Evolutionary conservation across 1,140 invertebrate genomes (phyloP).

Genomic region (Triops longicaudatus): DNA sequence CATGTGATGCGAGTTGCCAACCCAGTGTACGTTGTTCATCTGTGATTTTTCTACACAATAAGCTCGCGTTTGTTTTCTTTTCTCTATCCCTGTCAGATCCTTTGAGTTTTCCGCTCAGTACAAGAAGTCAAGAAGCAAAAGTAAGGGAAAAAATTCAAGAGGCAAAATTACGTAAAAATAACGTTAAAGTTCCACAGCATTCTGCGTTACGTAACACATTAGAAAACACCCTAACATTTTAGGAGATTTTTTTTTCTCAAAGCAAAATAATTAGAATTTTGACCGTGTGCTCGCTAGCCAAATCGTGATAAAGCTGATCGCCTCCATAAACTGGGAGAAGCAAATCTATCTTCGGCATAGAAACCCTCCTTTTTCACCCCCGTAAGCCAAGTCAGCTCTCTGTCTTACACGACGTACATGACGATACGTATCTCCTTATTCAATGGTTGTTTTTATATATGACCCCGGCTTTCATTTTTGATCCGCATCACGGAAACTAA

Average conservation of each 20-base stretch:
- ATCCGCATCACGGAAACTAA: not conserved
- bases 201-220: not conserved
- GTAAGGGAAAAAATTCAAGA: too few relatives aligned
- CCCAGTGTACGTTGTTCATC: slow-evolving; percentile 7
- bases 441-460: not conserved
- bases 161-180: too few relatives aligned
- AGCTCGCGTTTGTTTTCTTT: not conserved
- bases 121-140: not conserved
- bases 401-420: not conserved
- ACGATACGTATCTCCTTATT: not conserved
- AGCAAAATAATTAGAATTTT: not conserved
- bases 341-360: not conserved
- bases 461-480: not conserved
- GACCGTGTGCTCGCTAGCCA: not conserved
- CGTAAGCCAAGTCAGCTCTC: slow-evolving; percentile 7
- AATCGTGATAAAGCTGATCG: not conserved
- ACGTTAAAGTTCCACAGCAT: not conserved
- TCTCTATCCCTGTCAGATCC: not conserved
- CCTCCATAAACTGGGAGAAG: not conserved
- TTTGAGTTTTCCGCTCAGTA: not conserved
- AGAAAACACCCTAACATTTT: not conserved
- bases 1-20: slow-evolving; percentile 14
- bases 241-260: not conserved
- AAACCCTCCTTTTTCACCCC: not conserved
- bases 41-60: slow-evolving; percentile 15